Conservation (phyloP, 1,140 invertebrate genomes). For the Thalassaphorura encarpata region DNA sequence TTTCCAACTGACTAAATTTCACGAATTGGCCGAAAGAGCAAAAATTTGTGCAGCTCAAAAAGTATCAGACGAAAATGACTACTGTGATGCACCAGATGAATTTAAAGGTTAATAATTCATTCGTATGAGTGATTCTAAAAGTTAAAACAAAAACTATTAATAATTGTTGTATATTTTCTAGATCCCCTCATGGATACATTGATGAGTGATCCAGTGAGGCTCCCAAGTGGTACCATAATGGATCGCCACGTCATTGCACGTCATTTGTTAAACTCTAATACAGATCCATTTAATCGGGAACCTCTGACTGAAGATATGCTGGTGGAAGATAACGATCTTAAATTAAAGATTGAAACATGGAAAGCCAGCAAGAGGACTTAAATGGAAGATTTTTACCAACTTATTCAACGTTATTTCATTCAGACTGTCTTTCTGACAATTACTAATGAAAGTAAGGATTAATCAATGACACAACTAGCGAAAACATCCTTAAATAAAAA, state of each 20-base stretch:
- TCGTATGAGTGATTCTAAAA: conserved; percentile 1
- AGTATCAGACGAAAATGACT: conserved; percentile 77
- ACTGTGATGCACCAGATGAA: conserved; percentile 91
- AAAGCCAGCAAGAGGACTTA: conserved; percentile 48
- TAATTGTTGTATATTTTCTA: conserved; percentile 32
- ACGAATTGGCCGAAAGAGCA: conserved; percentile 64
- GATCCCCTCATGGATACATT: conserved; percentile 96
- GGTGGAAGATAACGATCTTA: conserved; percentile 56
- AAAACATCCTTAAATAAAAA: too few relatives aligned
- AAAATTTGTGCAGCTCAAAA: conserved; percentile 70
- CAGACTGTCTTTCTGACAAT: too few relatives aligned
- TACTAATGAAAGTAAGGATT: too few relatives aligned
- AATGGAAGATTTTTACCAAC: too few relatives aligned
- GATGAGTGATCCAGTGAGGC: conserved; percentile 88
- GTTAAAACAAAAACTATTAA: background rate
- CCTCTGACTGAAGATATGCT: conserved; percentile 81
- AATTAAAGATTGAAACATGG: conserved; percentile 66
- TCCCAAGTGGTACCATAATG: conserved; percentile 92
- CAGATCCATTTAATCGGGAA: conserved; percentile 95
- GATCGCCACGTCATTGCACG: conserved; percentile 85
- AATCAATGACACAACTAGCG: too few relatives aligned
- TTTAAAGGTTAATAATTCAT: conserved; percentile 56
- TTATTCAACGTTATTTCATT: too few relatives aligned
- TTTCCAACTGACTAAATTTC: conserved; percentile 70
- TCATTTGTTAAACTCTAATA: conserved; percentile 89